Conservation (phyloP, 2,888 invertebrate genomes). For the Erannis defoliaria region DNA sequence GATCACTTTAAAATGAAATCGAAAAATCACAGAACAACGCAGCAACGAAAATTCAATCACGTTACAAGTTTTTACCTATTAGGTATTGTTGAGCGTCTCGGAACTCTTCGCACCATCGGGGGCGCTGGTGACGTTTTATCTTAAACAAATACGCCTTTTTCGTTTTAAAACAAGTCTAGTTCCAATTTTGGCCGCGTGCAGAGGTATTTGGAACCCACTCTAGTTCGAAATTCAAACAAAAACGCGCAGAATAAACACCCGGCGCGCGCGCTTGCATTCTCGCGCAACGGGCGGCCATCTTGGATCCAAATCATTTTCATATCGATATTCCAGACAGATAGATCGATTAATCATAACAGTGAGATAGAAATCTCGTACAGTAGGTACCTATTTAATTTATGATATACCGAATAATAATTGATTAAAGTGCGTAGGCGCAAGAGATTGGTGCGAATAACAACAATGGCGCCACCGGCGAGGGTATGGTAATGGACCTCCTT, state of each 20-base stretch:
- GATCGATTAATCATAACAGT: slow-evolving; percentile 80
- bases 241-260: slow-evolving; percentile 50
- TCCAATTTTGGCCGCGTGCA: slow-evolving; percentile 4
- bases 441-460: slow-evolving; percentile 72
- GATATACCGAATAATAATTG: slow-evolving; percentile 74
- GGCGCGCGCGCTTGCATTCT: slow-evolving; percentile 59
- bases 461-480: slow-evolving; percentile 78
- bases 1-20: slow-evolving; percentile 17
- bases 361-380: slow-evolving; percentile 81
- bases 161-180: neutral
- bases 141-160: neutral
- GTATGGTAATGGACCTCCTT: slow-evolving; percentile 62
- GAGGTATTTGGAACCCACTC: slow-evolving; percentile 18
- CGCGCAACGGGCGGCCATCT: slow-evolving; percentile 81
- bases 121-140: slow-evolving; percentile 2
- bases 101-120: neutral
- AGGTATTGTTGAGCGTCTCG: neutral
- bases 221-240: slow-evolving; percentile 50
- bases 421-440: slow-evolving; percentile 80
- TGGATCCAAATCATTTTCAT: slow-evolving; percentile 69
- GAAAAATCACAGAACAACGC: slow-evolving; percentile 39
- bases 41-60: slow-evolving; percentile 43
- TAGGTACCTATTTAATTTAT: slow-evolving; percentile 82
- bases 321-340: slow-evolving; percentile 71
- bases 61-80: slow-evolving; percentile 32